Percentiles rank a stretch among this genome's conserved stretches.
phyloP scores from a whole-genome alignment of 2,888 invertebrate genomes.

The Synergus gifuensis region DNA sequence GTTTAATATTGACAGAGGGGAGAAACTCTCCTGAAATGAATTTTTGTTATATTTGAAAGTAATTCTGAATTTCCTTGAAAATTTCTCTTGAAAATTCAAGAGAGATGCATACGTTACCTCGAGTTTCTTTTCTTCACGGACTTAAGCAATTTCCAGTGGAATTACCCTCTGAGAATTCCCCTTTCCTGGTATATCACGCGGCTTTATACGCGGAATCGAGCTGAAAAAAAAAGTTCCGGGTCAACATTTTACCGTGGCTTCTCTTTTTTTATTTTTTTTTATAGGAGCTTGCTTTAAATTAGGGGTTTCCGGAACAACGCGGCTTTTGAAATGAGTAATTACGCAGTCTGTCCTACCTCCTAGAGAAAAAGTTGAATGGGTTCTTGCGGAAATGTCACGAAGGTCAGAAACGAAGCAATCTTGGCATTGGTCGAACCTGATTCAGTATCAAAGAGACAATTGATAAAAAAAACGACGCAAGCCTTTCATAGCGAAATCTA shows the following conservation, averaged over 20 bases:
- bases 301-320: conserved; percentile 16
- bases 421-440: neutral
- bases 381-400: conserved; percentile 24
- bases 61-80: neutral
- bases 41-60: neutral
- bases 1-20: neutral
- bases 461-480: neutral
- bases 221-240: conserved; percentile 15
- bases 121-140: neutral
- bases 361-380: neutral
- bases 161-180: conserved; percentile 12
- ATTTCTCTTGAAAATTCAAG: neutral
- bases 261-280: neutral
- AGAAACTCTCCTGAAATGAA: neutral
- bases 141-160: neutral
- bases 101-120: neutral
- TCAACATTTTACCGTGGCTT: neutral
- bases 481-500: neutral
- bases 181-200: neutral
- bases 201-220: conserved; percentile 4
- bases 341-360: neutral
- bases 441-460: conserved; percentile 6
- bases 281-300: conserved; percentile 18
- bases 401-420: conserved; percentile 24
- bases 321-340: conserved; percentile 36